Conservation (phyloP, 2,113 vertebrate species). For the Himantopus leucocephalus region DNA sequence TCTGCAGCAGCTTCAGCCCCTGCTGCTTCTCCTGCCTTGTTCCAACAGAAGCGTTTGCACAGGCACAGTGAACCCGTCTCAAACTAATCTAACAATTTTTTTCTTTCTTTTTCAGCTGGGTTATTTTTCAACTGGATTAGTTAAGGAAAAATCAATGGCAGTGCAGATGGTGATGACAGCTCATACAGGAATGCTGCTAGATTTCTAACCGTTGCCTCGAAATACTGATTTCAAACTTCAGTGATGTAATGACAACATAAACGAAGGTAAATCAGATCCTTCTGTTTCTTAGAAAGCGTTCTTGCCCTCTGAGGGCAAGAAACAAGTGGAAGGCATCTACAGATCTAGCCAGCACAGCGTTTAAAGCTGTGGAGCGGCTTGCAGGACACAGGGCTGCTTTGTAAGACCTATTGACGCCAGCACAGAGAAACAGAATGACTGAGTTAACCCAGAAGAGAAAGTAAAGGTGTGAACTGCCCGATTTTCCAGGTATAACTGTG, state of each 20-base stretch:
- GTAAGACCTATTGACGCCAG: neutral
- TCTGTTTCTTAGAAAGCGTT: neutral
- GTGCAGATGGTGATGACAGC: neutral
- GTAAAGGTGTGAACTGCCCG: neutral
- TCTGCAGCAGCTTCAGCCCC: constrained; percentile 37
- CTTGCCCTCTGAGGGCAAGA: neutral
- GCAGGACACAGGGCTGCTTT: neutral
- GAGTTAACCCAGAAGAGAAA: neutral
- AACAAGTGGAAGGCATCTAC: neutral
- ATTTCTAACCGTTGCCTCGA: neutral
- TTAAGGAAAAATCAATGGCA: neutral
- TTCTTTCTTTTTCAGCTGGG: neutral
- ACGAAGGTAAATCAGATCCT: constrained; percentile 21
- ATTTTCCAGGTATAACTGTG: neutral
- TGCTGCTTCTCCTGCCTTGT: constrained; percentile 24
- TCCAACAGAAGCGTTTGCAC: constrained; percentile 26
- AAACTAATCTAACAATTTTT: neutral
- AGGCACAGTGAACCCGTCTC: neutral
- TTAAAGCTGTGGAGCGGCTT: neutral
- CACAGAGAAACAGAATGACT: neutral
- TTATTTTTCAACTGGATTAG: neutral
- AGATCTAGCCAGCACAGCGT: neutral
- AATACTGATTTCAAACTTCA: neutral
- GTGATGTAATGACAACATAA: neutral
- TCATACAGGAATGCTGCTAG: neutral